Evolutionary conservation across 2,888 invertebrate species (phyloP), one percentile per base, ranked within the genome.

Genomic region (Glaucopsyche alexis): DNA sequence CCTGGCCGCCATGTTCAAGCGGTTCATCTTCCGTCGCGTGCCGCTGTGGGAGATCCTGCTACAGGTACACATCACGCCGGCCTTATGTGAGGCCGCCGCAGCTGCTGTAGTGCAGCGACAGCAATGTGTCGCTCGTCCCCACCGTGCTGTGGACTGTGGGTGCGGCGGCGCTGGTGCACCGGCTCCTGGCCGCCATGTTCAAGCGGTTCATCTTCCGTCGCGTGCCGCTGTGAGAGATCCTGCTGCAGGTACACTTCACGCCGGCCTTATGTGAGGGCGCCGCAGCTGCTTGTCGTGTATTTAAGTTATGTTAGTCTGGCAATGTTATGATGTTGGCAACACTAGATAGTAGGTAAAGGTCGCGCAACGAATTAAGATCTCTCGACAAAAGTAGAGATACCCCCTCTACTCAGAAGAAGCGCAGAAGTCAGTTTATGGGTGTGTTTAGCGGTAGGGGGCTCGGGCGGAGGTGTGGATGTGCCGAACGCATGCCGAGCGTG

Each of bases 21-120:
- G 91, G 67, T 91, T 87, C 79, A 76, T 91, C 75, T 93, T 93
- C 82, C 81, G 92, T 38, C 79, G 92, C 9, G 85, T 89, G 16
- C 89, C 91, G 7, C 75, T 87, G 7, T 92, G 93, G 93, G 93
- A 93, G 78, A 77, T 87, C 16, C 78, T 88, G 42, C 77, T 92
- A 55, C 91, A 92, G 85, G 93, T 91, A 76, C 38, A 0, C 16
- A 19, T 5, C 29, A 71, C 16, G 16, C 19, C 47, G 0, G 49
- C 7, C 14, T 55, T 19, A 9, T 13, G 47, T 42, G 42, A 52
- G 50, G 50, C 16, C n/a, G 7, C 50, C 7, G n/a, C 50, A 52
- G 8, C n/a, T n/a, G n/a, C 50, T n/a, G 50, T 4, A 42, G 42
- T 52, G 16, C 16, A 16, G 52, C 52, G 88, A 90, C 50, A 78